A percentile compares a stretch with the other conserved stretches of the same genome.
Conservation (phyloP, 2,113 vertebrate genomes). For the Pheucticus melanocephalus region DNA sequence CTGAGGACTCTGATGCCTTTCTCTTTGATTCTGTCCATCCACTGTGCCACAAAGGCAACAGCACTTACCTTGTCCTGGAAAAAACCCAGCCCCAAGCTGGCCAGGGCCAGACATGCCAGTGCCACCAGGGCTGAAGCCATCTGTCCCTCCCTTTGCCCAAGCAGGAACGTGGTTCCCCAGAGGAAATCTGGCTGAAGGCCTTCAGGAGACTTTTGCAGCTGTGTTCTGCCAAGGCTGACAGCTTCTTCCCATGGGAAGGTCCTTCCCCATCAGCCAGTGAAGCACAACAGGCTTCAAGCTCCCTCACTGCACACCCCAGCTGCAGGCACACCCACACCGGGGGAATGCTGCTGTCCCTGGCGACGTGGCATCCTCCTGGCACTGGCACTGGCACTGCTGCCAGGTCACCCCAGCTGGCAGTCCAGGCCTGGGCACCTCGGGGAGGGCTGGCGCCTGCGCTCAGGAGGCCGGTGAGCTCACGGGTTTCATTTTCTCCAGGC, state of each 20-base stretch:
- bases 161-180: background rate
- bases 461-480: conserved; percentile 19
- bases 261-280: background rate
- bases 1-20: background rate
- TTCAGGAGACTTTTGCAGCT: background rate
- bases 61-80: background rate
- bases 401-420: background rate
- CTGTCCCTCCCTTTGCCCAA: background rate
- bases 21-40: background rate
- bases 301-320: background rate
- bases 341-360: fast-evolving
- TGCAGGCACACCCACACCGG: background rate
- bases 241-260: background rate
- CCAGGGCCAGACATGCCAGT: fast-evolving
- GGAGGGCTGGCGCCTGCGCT: background rate
- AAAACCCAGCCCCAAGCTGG: fast-evolving
- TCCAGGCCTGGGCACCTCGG: background rate
- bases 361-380: background rate
- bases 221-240: background rate
- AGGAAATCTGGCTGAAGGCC: background rate
- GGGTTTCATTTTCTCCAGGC: conserved; percentile 53
- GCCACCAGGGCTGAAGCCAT: background rate
- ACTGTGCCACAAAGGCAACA: background rate
- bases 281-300: background rate
- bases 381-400: background rate